Evolutionary conservation across 2,888 invertebrate genomes (phyloP), one percentile per base, ranked within the genome.

Genomic region (Deladenus siricidicola): DNA sequence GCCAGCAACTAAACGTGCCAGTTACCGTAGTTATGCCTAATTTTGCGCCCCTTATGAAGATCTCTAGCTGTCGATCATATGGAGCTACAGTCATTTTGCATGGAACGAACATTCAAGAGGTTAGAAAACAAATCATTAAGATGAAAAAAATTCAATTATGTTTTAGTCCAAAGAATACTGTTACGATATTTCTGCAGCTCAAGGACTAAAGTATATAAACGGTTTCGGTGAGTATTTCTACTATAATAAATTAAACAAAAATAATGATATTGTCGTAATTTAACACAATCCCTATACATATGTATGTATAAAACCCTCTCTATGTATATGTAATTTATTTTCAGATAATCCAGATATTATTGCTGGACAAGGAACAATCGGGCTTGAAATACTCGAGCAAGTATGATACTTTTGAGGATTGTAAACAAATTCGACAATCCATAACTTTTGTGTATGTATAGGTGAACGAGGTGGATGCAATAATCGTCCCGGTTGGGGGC

Each of bases 21-120:
- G 85, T 86, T 0, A 89, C 88, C 0, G 89, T 94, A 4, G 89
- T 94, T n/a, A 93, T 94, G 93, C 93, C 93, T 0, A 86, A 86
- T 44, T 86, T 89, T 0, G 93, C 93, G 0, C 92, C 93, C 0
- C 88, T 94, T 60, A 93, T 93, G 90, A 94, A 93, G 82, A 87
- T 93, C 52, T 86, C 89, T 76, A 86, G 88, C 65, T 93, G 93
- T 79, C 85, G 86, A 56, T 86, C 86, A 55, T 88, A 86, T 78
- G 88, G 89, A 4, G 92, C 93, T 1, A 85, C 85, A 51, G 90
- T 93, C 6, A 85, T 93, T 26, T 85, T 89, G 17, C 83, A 86
- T 64, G 93, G 92, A 1, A 34, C 47, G 19, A 54, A 70, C 24
- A 71, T 69, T 28, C 63, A 65, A 34, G 63, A 71, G 54, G 62